These are phyloP conservation scores for Boloria euphrosyne DNA, from an alignment of 2,888 invertebrate genomes.

Conservation along the genomic window DNA sequence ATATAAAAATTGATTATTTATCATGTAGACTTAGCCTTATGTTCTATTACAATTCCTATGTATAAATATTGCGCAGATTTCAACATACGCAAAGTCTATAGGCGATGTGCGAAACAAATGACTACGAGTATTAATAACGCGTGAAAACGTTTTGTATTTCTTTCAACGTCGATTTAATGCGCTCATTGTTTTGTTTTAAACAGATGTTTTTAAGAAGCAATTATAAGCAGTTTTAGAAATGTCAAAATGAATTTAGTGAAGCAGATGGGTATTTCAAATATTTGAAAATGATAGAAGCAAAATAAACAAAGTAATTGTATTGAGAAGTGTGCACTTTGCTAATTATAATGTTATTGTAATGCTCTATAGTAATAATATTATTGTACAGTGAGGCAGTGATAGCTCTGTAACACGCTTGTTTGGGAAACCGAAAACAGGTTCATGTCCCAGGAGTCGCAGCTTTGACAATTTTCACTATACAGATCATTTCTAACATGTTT, in stretches of 20 bases:
- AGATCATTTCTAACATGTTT: too few species aligned
- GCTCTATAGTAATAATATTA: too few species aligned
- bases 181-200: slow-evolving; percentile 1
- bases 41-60: slow-evolving; percentile 11
- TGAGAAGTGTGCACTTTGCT: too few species aligned
- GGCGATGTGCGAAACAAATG: slow-evolving; percentile 6
- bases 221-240: slow-evolving; percentile 4
- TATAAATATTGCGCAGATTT: slow-evolving; percentile 9
- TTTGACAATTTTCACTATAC: too few species aligned
- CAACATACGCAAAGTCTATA: slow-evolving; percentile 11
- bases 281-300: too few species aligned
- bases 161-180: slow-evolving; percentile 11
- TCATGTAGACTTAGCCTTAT: slow-evolving; percentile 2
- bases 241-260: background rate
- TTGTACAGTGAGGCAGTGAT: too few species aligned
- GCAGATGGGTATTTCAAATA: background rate
- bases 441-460: too few species aligned
- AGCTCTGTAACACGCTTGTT: too few species aligned
- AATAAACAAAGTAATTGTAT: too few species aligned
- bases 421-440: too few species aligned
- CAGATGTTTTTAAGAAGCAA: background rate
- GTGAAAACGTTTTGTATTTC: slow-evolving; percentile 27
- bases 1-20: too few species aligned
- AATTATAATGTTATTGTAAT: too few species aligned
- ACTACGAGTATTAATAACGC: slow-evolving; percentile 15